Base-by-base conservation (phyloP, 2,888 invertebrate genomes). In the Melitaea athalia region DNA sequence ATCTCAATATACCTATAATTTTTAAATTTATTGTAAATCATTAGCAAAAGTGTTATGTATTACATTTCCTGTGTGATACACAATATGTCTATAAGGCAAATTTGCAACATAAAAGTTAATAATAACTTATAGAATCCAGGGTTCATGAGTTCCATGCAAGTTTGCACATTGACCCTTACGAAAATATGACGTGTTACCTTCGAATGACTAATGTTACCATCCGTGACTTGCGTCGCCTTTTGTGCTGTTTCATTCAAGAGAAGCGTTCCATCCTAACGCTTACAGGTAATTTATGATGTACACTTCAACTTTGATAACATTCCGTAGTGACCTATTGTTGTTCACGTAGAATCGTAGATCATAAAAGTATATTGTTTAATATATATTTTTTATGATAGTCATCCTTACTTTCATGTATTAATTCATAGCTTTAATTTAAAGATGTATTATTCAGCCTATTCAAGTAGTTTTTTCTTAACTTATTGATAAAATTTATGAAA, bases 171-270 rank as follows among this genome's bases (percentile, higher is more conserved):
- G 64, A 63, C 64, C 70, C 55, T 42, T 38, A 64, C 60, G 78
- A 78, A 76, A 83, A 84, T 84, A 84, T 83, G 85, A 85, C 86
- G 82, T 79, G 74, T 79, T 79, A 79, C 79, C 83, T 82, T 78
- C 75, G 72, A 78, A 85, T 88, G 88, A 89, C 78, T 88, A 84
- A 88, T 88, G 85, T 81, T 81, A 67, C 73, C 63, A 76, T 76
- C 77, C 78, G 81, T 89, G 89, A 89, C 89, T 88, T 85, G 88
- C 89, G 81, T 45, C 68, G 72, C 71, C 75, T 76, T 82, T 85
- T 83, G 63, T 82, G 86, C 86, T 78, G 79, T 79, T 79, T 88
- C 87, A 88, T 86, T 83, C 79, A 73, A 69, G 64, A 78, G 77
- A 82, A 80, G 78, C 75, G 59, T 67, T 72, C 68, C 64, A 64